Evolutionary conservation across 2,113 vertebrate species (phyloP), one percentile per base, ranked within the genome.

Genomic region (Eolophus roseicapilla): DNA sequence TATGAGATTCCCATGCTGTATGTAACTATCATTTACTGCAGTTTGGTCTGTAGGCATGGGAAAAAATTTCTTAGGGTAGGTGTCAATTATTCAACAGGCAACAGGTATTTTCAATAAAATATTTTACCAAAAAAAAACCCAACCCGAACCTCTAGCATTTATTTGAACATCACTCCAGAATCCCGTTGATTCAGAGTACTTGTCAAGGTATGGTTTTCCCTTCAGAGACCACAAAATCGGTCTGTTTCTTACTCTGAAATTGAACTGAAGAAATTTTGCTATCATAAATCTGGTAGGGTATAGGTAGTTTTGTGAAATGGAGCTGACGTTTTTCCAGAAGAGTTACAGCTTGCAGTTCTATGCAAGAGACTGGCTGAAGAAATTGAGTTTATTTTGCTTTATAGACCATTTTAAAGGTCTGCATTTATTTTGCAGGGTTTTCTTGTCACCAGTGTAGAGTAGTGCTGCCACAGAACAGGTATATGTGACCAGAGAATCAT

Each of bases 81-180:
- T 63, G 52, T 10, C 11, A 83, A 1, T 92, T 94, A 88, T 55
- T 94, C 50, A 63, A 5, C 74, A 12, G 55, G 46, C 53, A 86
- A 49, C 11, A 81, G 28, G 23, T 86, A 33, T 78, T 74, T 88
- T 78, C 11, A 77, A 86, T 88, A 67, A 70, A 74, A 39, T 2
- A 24, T 65, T 90, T 95, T 76, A 65, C 68, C 0, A 7, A 37
- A 78, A 84, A 69, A 74, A 17, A 0, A 9, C 1, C 19, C 55
- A 23, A 15, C 21, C 33, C 20, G n/a, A 35, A 37, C 15, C 6
- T 19, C 7, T 9, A 59, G 10, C 6, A 11, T 78, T 90, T 46
- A 24, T 23, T 63, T 47, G 12, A 65, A n/a, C 4, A 4, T 63
- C 0, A 0, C 9, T 77, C 13, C 35, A 88, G 52, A 73, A 43